Evolutionary conservation across 2,888 invertebrate genomes (phyloP), one percentile per base, ranked within the genome.

Genomic region (Tanytarsus gracilentus): DNA sequence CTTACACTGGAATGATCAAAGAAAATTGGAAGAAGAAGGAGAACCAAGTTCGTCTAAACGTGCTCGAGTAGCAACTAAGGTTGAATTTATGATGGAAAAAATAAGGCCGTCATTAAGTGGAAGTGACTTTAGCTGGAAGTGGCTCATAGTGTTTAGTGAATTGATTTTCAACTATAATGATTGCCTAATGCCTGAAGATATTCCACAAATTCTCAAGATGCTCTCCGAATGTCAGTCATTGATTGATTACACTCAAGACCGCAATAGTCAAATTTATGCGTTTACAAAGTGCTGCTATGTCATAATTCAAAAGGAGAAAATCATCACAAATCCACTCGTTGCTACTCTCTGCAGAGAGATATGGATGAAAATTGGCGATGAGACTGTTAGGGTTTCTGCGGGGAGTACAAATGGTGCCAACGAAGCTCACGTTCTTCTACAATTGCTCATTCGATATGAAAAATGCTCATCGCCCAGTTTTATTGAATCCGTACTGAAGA

Each of bases 231-330:
- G 27, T 14, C 58, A 58, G 48, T 14, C 27, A 1, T 14, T n/a
- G 7, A 44, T 40, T 23, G 48, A 48, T 23, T 18, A 14, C 14
- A 26, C 21, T 16, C n/a, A 27, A 14, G n/a, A n/a, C n/a, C n/a
- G n/a, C n/a, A n/a, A n/a, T n/a, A 26, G 4, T 49, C 58, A 58
- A 44, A 16, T 48, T 14, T 58, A 58, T 48, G 18, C 30, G 2
- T 58, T 44, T 14, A 30, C 58, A 16, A 30, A 48, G 23, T 58
- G 58, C 14, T 58, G 58, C n/a, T 16, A 9, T 16, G 30, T 48
- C n/a, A 14, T 58, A 21, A 29, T 58, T 3, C 9, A 58, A 11
- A 11, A 8, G 9, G 58, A 58, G 6, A 23, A 25, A 5, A 18
- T 2, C 3, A 30, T 16, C 4, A 21, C 29, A n/a, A 58, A 58